Base-by-base conservation (phyloP, 2,888 invertebrate genomes). In the Gisinianus flammeolus region DNA sequence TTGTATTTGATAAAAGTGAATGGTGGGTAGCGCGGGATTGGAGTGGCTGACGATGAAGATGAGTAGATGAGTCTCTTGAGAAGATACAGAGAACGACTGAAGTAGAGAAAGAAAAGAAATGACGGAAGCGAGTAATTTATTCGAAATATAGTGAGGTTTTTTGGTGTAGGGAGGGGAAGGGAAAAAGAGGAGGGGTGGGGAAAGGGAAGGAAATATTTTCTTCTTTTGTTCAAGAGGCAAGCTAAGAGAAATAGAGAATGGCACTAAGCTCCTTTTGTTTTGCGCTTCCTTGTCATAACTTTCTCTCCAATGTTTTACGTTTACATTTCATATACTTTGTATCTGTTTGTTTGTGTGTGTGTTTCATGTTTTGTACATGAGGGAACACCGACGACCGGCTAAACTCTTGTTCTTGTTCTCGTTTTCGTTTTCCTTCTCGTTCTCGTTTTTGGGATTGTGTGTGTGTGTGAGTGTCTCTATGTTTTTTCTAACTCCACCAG, bases 261-360 rank as follows among this genome's bases (percentile, higher is more conserved):
- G 19, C 67, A 67, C 67, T 67, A 67, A 67, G 67, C 67, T 31
- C 67, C 67, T 33, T 67, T 67, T 67, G 67, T 67, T 67, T 67
- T 67, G 2, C 33, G 67, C 16, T 67, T n/a, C 31, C 33, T 33
- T 67, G 67, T 67, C 67, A 67, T 67, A 67, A 67, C 67, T 67
- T 67, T 67, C 30, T 33, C 58, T 44, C 44, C 44, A 44, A 44
- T 44, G 6, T 2, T 44, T 44, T 6, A 44, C 44, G 12, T 44
- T 44, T 44, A 44, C 8, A 44, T n/a, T n/a, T 44, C 44, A 35
- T 35, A 35, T 6, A 44, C 44, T 16, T 44, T 44, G 19, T 44
- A 44, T 44, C n/a, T n/a, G n/a, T n/a, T n/a, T n/a, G n/a, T n/a
- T n/a, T n/a, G n/a, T n/a, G n/a, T n/a, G n/a, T n/a, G n/a, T n/a